These are phyloP conservation scores for Catharus fuscescens DNA, from an alignment of 2,113 vertebrate species.

Conservation along the genomic window DNA sequence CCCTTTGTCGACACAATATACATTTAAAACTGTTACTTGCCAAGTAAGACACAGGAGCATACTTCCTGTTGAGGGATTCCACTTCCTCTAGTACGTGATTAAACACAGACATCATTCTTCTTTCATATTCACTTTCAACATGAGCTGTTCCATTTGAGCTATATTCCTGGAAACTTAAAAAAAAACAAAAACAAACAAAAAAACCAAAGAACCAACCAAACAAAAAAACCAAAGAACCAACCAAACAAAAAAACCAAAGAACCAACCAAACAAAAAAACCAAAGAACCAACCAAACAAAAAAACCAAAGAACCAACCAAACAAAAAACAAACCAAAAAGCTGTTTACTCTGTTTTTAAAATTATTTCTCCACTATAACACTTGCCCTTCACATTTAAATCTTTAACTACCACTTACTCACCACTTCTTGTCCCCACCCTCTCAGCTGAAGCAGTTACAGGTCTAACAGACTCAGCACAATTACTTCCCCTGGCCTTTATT, in stretches of 20 bases:
- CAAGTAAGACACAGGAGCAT: constrained; percentile 94
- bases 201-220: too few species aligned
- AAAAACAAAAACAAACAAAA: too few species aligned
- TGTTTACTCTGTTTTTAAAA: background rate
- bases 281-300: too few species aligned
- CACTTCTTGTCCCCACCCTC: background rate
- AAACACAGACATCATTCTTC: constrained; percentile 94
- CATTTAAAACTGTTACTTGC: constrained; percentile 70
- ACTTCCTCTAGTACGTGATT: constrained; percentile 91
- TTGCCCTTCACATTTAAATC: background rate
- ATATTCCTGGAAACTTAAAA: constrained; percentile 91
- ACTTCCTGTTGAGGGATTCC: constrained; percentile 90
- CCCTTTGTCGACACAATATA: background rate
- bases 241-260: too few species aligned
- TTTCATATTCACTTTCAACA: constrained; percentile 92
- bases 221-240: too few species aligned
- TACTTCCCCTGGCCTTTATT: background rate
- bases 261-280: too few species aligned
- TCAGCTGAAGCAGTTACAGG: background rate
- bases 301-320: too few species aligned
- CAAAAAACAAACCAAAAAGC: background rate
- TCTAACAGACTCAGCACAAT: background rate
- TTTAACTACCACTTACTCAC: background rate
- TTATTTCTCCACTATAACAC: background rate
- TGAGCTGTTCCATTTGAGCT: constrained; percentile 80